phyloP scores from a whole-genome alignment of 2,888 invertebrate genomes.

The Bedellia somnulentella region DNA sequence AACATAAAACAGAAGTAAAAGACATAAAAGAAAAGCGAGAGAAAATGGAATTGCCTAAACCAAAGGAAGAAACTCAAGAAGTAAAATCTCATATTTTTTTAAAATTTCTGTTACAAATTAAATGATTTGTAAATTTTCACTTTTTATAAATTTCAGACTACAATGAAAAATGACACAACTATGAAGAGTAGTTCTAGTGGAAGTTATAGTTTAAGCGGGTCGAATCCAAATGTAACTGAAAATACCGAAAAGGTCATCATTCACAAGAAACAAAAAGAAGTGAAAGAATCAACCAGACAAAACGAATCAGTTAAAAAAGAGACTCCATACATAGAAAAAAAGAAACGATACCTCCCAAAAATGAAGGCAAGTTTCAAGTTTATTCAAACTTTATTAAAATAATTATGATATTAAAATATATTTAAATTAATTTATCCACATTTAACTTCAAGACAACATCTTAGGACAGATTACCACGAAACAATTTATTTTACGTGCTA shows the following conservation, averaged over 20 bases:
- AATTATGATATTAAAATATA: too few species aligned
- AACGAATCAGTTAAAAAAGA: conserved; percentile 22
- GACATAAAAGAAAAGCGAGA: conserved; percentile 28
- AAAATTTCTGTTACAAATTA: too few species aligned
- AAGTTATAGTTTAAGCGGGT: conserved; percentile 52
- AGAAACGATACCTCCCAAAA: conserved; percentile 40
- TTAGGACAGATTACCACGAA: too few species aligned
- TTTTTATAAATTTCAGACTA: conserved; percentile 19
- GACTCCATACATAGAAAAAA: conserved; percentile 18
- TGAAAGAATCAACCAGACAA: conserved; percentile 24
- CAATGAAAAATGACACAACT: conserved; percentile 32
- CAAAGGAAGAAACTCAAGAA: conserved; percentile 30
- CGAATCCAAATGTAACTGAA: conserved; percentile 31
- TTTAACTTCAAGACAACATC: too few species aligned
- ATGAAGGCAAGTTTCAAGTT: conserved; percentile 26
- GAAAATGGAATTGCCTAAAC: conserved; percentile 47
- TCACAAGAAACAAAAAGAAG: too few species aligned
- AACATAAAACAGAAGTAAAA: conserved; percentile 27
- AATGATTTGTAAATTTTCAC: too few species aligned
- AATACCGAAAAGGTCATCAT: conserved; percentile 24
- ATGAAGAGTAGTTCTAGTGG: conserved; percentile 56
- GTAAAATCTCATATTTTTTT: too few species aligned
- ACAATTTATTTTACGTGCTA: too few species aligned
- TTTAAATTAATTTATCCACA: too few species aligned
- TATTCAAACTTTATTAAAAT: too few species aligned